phyloP scores from a whole-genome alignment of 2,888 invertebrate genomes.

The Serrognathus titanus region DNA sequence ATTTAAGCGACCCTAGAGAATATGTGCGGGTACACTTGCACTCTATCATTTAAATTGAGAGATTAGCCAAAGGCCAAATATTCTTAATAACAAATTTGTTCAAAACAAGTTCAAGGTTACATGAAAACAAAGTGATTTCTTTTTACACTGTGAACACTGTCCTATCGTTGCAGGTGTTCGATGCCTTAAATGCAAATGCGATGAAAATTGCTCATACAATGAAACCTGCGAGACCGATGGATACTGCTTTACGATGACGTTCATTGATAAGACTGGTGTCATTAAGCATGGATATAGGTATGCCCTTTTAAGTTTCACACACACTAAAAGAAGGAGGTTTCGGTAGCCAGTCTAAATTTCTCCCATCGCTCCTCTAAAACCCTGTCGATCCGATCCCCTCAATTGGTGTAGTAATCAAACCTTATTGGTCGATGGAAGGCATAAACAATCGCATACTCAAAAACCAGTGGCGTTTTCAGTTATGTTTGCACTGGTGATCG shows the following conservation, averaged over 20 bases:
- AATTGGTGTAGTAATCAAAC: conserved; percentile 22
- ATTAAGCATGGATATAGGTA: conserved; percentile 76
- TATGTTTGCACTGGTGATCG: too few species aligned
- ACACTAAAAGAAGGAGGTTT: conserved; percentile 3
- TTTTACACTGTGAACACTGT: conserved; percentile 7
- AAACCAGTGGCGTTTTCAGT: too few species aligned
- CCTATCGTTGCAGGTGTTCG: conserved; percentile 51
- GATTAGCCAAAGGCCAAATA: too few species aligned
- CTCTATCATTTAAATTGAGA: too few species aligned
- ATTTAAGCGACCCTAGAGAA: neutral
- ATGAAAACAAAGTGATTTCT: conserved; percentile 1
- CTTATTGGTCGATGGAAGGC: neutral
- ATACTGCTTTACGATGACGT: conserved; percentile 80
- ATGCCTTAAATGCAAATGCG: conserved; percentile 76
- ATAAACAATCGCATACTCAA: too few species aligned
- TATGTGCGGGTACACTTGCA: neutral
- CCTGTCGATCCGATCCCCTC: conserved; percentile 19
- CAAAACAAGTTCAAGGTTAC: conserved; percentile 20
- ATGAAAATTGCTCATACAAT: conserved; percentile 67
- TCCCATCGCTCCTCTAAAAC: conserved; percentile 15
- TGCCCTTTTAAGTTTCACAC: neutral
- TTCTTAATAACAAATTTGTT: neutral
- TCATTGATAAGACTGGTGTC: conserved; percentile 56
- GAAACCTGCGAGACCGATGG: conserved; percentile 86
- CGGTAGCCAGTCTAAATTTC: conserved; percentile 38